phyloP scores from a whole-genome alignment of 2,113 vertebrate genomes.

The Lagenorhynchus albirostris region DNA sequence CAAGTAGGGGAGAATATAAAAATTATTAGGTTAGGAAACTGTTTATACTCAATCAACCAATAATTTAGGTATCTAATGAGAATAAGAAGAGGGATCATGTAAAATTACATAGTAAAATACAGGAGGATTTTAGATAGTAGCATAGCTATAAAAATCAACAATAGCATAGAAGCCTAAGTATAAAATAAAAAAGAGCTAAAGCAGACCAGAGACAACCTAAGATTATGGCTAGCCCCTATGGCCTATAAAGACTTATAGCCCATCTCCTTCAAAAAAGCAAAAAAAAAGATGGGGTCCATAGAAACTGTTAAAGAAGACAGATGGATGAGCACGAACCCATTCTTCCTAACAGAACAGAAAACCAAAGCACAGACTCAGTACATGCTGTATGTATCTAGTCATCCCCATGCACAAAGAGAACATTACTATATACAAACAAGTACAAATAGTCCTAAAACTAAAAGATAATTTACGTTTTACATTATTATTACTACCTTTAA shows the following conservation, averaged over 20 bases:
- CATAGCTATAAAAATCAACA: background rate
- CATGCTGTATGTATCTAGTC: background rate
- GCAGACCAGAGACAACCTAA: background rate
- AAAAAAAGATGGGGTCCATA: background rate
- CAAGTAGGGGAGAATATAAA: background rate
- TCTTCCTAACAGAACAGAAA: background rate
- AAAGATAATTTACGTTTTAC: background rate
- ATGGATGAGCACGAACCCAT: background rate
- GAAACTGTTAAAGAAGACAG: background rate
- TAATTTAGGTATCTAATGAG: conserved; percentile 1
- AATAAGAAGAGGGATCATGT: background rate
- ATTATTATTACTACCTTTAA: conserved; percentile 87
- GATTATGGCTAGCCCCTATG: background rate
- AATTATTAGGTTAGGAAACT: background rate
- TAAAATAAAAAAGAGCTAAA: background rate
- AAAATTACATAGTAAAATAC: background rate
- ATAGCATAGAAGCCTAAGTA: background rate
- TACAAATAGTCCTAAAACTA: background rate
- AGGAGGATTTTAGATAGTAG: background rate
- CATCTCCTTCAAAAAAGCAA: background rate
- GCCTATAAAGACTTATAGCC: background rate
- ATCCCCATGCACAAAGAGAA: background rate
- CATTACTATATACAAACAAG: background rate
- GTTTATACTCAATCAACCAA: background rate
- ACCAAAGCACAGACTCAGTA: background rate